phyloP scores from a whole-genome alignment of 2,888 invertebrate species.

The Cheilosia pagana region DNA sequence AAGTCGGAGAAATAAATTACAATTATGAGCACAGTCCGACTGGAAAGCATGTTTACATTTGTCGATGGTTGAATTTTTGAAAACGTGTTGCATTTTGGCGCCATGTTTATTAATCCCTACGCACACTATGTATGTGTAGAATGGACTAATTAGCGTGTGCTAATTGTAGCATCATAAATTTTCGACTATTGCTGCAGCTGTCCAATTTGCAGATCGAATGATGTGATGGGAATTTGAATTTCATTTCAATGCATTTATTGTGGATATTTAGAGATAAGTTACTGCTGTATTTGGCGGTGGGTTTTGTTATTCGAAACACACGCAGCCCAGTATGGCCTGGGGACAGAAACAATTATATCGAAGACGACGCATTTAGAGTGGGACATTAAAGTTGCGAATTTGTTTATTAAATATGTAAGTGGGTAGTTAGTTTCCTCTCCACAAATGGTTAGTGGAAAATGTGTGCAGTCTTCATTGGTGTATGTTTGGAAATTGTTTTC shows the following conservation, averaged over 20 bases:
- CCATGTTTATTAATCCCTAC: neutral
- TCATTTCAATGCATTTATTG: neutral
- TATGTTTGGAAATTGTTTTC: too few relatives aligned
- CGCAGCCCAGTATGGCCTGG: too few relatives aligned
- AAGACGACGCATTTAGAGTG: too few relatives aligned
- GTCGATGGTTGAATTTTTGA: neutral
- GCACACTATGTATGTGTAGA: neutral
- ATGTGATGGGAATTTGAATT: neutral
- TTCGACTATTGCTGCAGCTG: neutral
- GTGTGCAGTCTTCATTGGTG: too few relatives aligned
- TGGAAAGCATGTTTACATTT: slow-evolving; percentile 13
- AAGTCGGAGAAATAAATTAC: slow-evolving; percentile 62
- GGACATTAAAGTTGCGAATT: too few relatives aligned
- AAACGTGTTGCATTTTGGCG: slow-evolving; percentile 15
- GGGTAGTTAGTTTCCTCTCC: too few relatives aligned
- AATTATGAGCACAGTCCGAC: slow-evolving; percentile 41
- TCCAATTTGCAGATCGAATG: neutral
- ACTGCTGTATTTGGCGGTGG: neutral
- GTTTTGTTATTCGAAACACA: neutral
- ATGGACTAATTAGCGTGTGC: slow-evolving; percentile 12
- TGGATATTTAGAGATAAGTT: neutral
- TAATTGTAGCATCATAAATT: slow-evolving; percentile 1
- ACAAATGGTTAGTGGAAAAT: too few relatives aligned
- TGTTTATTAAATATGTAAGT: too few relatives aligned
- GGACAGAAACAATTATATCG: too few relatives aligned